Percentiles rank a stretch among this genome's conserved stretches.
Evolutionary conservation across 1,140 invertebrate species (phyloP).

Genomic region (Probaryconus sp.): DNA sequence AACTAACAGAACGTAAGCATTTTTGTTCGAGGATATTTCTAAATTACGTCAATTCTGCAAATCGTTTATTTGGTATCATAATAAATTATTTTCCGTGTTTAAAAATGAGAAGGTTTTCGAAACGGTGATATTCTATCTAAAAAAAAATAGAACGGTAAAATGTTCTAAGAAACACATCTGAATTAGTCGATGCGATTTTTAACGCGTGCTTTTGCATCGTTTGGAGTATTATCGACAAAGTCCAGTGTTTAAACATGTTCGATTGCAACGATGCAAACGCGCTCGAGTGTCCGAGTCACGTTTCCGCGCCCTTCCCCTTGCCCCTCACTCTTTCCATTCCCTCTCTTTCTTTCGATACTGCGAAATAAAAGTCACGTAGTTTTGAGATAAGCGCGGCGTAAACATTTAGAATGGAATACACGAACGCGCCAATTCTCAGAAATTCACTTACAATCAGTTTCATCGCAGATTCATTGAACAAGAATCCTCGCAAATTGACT

Average conservation of each 20-base stretch:
- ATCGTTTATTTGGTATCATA: too few species aligned
- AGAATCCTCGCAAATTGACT: constrained; percentile 52
- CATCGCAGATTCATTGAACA: constrained; percentile 54
- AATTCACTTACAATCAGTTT: constrained; percentile 60
- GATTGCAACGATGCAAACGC: constrained; percentile 51
- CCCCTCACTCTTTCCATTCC: too few species aligned
- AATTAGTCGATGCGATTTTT: too few species aligned
- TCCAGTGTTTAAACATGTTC: constrained; percentile 43
- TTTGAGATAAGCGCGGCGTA: constrained; percentile 42
- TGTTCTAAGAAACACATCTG: too few species aligned
- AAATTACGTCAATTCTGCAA: too few species aligned
- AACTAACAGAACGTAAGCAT: too few species aligned
- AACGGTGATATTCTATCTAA: too few species aligned
- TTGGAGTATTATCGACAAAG: constrained; percentile 22
- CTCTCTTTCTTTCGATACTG: constrained; percentile 25
- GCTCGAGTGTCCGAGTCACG: constrained; percentile 52
- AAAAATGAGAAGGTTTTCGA: too few species aligned
- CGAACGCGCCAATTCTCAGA: constrained; percentile 49
- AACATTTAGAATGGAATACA: constrained; percentile 55
- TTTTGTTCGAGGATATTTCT: too few species aligned
- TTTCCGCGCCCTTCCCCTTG: too few species aligned
- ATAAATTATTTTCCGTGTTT: too few species aligned
- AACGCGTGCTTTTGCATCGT: constrained; percentile 37
- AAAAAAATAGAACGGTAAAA: too few species aligned
- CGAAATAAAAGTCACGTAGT: constrained; percentile 58